Conservation (phyloP, 2,797 vertebrate genomes). For the Acrossocheilus fasciatus region DNA sequence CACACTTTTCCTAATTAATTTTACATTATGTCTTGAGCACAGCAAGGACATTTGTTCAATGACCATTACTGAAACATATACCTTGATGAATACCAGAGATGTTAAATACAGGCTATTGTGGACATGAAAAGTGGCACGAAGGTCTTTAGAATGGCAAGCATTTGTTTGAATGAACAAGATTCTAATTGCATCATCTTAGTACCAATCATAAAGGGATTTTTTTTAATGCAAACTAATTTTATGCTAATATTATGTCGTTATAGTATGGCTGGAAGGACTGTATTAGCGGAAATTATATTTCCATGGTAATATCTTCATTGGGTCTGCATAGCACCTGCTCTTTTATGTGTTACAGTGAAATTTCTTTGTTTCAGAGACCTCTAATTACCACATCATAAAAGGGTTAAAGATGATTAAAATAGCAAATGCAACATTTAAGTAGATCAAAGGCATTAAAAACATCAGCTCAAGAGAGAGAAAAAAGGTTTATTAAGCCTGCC, state of each 20-base stretch:
- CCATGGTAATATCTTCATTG: conserved; percentile 33
- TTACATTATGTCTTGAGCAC: background rate
- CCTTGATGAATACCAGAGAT: background rate
- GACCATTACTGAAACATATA: background rate
- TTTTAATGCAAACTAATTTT: conserved; percentile 3
- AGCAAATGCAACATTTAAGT: conserved; percentile 42
- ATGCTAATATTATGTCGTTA: conserved; percentile 6
- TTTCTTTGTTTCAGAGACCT: conserved; percentile 13
- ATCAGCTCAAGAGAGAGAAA: background rate
- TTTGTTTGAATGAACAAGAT: conserved; percentile 11
- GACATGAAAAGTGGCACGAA: background rate
- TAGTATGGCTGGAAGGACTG: background rate
- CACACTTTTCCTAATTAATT: conserved; percentile 1
- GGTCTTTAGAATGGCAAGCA: background rate
- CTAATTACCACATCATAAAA: conserved; percentile 48
- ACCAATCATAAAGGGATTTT: conserved; percentile 21
- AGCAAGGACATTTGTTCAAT: background rate
- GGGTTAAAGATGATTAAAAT: conserved; percentile 43
- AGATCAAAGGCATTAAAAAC: conserved; percentile 25
- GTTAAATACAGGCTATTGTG: conserved; percentile 3
- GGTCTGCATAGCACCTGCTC: conserved; percentile 14
- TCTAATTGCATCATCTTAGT: conserved; percentile 13
- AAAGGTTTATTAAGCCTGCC: background rate
- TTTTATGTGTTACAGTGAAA: conserved; percentile 13
- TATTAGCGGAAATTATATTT: conserved; percentile 18